These are phyloP conservation scores for Melanotaenia nigrans DNA, from an alignment of 2,797 vertebrate genomes.

Conservation along the genomic window DNA sequence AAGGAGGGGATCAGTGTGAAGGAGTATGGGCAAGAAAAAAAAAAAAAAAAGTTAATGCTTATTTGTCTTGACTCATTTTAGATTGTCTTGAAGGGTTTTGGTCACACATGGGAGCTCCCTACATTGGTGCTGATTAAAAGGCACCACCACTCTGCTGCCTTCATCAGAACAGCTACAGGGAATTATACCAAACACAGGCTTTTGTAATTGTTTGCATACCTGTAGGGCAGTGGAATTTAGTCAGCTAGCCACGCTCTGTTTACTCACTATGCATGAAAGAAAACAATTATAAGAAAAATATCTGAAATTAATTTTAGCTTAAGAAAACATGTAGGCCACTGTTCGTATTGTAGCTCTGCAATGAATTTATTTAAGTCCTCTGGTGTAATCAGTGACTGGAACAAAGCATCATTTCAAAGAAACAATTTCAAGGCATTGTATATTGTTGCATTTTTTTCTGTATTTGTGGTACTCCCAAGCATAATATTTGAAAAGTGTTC, in stretches of 20 bases:
- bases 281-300: slow-evolving; percentile 45
- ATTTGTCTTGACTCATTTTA: slow-evolving; percentile 68
- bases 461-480: background rate
- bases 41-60: slow-evolving; percentile 37
- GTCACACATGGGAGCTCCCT: slow-evolving; percentile 75
- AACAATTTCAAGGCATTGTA: background rate
- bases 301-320: slow-evolving; percentile 11
- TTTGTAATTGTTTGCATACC: slow-evolving; percentile 76
- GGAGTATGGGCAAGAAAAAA: background rate
- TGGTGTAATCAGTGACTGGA: slow-evolving; percentile 1
- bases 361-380: background rate
- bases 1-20: slow-evolving; percentile 34
- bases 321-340: background rate
- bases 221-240: slow-evolving; percentile 64
- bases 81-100: slow-evolving; percentile 64
- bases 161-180: slow-evolving; percentile 63
- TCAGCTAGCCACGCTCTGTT: slow-evolving; percentile 54
- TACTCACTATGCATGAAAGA: slow-evolving; percentile 43
- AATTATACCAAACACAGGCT: slow-evolving; percentile 62
- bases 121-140: slow-evolving; percentile 76
- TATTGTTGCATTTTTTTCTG: background rate
- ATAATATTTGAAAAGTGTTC: background rate
- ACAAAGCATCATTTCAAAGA: background rate
- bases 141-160: slow-evolving; percentile 61
- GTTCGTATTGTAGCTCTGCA: background rate